phyloP scores from a whole-genome alignment of 2,113 vertebrate genomes.

The Heptranchias perlo region DNA sequence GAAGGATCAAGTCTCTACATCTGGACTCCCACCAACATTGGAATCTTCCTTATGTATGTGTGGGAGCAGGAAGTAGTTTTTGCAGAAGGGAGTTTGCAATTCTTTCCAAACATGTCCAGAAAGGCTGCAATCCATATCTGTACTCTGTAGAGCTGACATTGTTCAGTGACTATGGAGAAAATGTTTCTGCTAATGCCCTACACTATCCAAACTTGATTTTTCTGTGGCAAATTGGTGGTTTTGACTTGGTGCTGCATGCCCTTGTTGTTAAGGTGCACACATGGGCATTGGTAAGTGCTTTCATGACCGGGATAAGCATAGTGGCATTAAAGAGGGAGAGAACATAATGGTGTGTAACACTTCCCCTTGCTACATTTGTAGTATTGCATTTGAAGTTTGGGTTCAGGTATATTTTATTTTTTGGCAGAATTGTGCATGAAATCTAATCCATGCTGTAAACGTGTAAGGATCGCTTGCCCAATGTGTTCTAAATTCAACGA shows the following conservation, averaged over 20 bases:
- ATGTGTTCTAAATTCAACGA: not conserved
- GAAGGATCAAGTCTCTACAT: too few relatives aligned
- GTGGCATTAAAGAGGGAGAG: not conserved
- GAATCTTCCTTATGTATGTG: not conserved
- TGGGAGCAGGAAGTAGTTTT: not conserved
- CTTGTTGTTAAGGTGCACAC: not conserved
- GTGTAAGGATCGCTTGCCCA: not conserved
- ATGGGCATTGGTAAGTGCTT: not conserved
- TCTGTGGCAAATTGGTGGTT: not conserved
- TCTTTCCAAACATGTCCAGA: not conserved
- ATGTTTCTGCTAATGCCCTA: not conserved
- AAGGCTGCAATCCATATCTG: not conserved
- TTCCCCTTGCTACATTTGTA: not conserved
- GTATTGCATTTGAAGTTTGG: not conserved
- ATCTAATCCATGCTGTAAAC: not conserved
- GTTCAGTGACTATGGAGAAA: too few relatives aligned
- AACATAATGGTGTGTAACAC: not conserved
- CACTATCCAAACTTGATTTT: not conserved
- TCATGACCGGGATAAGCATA: not conserved
- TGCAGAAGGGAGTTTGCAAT: not conserved
- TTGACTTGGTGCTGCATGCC: not conserved
- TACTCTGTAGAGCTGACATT: not conserved
- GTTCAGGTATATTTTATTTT: not conserved
- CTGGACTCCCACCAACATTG: not conserved
- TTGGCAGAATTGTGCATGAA: not conserved